These are phyloP conservation scores for Elymnias hypermnestra DNA, from an alignment of 1,140 invertebrate genomes.

Conservation along the genomic window DNA sequence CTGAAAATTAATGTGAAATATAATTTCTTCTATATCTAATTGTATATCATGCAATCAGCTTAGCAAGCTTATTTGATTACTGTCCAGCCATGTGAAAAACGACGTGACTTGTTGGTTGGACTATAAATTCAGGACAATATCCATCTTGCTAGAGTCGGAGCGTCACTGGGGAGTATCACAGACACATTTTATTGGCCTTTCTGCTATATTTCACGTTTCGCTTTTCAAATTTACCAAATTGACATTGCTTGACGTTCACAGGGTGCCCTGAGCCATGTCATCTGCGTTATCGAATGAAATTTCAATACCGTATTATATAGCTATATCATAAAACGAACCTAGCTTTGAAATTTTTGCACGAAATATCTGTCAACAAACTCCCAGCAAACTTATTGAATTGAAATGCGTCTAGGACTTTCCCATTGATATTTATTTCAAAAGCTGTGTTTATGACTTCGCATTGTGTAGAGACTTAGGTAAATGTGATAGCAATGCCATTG, in stretches of 20 bases:
- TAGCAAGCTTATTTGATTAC: background rate
- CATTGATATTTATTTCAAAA: background rate
- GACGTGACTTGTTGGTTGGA: background rate
- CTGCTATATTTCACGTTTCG: conserved; percentile 12
- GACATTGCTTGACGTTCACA: conserved; percentile 24
- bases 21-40: too few relatives aligned
- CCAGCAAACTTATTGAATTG: background rate
- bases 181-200: conserved; percentile 17
- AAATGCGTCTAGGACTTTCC: background rate
- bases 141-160: conserved; percentile 10
- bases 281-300: conserved; percentile 10
- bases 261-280: conserved; percentile 2
- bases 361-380: background rate
- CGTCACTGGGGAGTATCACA: conserved; percentile 15
- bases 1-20: too few relatives aligned
- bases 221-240: conserved; percentile 24
- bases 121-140: conserved; percentile 20
- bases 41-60: background rate
- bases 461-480: background rate
- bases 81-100: background rate
- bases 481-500: background rate
- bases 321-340: conserved; percentile 1
- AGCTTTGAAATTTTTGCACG: background rate
- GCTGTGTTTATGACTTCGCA: background rate
- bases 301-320: background rate